These are phyloP conservation scores for Nicator chloris DNA, from an alignment of 2,113 vertebrate genomes.

Conservation along the genomic window DNA sequence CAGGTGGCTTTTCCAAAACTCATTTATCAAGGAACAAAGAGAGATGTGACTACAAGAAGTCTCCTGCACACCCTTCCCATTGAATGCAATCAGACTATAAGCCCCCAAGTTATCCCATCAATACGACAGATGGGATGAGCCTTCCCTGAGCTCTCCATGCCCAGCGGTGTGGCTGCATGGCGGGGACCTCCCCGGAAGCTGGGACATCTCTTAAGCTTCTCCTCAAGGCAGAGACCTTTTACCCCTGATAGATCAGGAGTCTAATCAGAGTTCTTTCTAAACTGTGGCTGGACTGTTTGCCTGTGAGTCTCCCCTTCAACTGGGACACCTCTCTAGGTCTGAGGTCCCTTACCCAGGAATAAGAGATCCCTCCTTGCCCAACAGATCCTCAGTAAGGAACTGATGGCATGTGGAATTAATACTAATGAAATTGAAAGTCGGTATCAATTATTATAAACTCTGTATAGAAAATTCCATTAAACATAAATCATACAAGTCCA, in stretches of 20 bases:
- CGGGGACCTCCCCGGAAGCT: neutral
- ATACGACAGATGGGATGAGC: neutral
- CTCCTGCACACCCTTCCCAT: neutral
- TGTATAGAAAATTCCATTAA: neutral
- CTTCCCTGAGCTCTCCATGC: neutral
- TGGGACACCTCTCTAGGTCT: neutral
- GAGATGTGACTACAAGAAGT: neutral
- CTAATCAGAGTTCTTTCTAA: neutral
- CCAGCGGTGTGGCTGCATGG: rapidly evolving
- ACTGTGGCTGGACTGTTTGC: neutral
- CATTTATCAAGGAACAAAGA: neutral
- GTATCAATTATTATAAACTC: neutral
- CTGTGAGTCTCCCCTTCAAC: neutral
- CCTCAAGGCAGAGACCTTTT: neutral
- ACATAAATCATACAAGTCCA: neutral
- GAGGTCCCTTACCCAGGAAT: neutral
- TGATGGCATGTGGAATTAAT: neutral
- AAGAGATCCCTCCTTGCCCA: neutral
- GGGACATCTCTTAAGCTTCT: neutral
- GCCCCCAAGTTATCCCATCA: neutral
- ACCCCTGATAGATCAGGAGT: neutral
- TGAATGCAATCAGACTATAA: neutral
- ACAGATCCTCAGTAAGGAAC: neutral
- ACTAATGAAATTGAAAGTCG: neutral
- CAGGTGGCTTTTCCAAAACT: neutral